These are phyloP conservation scores for Larimichthys crocea DNA, from an alignment of 2,113 vertebrate genomes.

Conservation along the genomic window DNA sequence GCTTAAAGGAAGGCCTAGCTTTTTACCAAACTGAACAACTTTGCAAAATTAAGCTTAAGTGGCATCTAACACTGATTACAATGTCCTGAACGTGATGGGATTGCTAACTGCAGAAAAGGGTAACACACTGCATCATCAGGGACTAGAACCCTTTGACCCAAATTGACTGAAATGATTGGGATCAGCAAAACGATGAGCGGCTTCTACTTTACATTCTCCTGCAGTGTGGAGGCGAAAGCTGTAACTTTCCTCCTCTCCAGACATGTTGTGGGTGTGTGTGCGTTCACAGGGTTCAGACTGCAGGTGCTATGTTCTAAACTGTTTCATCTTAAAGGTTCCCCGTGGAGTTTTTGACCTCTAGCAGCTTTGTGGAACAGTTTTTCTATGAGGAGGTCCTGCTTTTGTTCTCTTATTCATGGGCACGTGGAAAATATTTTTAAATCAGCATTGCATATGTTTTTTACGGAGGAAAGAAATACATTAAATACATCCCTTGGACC, in stretches of 20 bases:
- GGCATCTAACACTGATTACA: too few species aligned
- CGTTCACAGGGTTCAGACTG: neutral
- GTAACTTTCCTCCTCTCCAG: neutral
- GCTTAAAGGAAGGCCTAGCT: neutral
- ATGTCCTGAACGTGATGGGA: neutral
- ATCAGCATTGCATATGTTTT: neutral
- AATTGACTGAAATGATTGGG: neutral
- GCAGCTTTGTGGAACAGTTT: neutral
- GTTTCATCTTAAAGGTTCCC: constrained; percentile 6
- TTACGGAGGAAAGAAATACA: neutral
- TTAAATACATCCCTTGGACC: neutral
- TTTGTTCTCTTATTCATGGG: neutral
- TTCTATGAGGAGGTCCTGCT: neutral
- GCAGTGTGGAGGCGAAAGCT: neutral
- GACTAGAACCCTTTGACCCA: neutral
- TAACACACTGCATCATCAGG: neutral
- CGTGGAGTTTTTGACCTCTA: neutral
- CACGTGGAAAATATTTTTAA: neutral
- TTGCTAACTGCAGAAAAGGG: too few species aligned
- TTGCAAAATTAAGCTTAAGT: neutral
- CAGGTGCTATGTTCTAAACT: neutral
- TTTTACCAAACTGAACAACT: neutral
- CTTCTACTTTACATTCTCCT: neutral
- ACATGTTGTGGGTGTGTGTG: neutral
- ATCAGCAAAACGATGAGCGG: neutral